These are phyloP conservation scores for Danio albolineatus DNA, from an alignment of 2,797 vertebrate species.

Conservation along the genomic window DNA sequence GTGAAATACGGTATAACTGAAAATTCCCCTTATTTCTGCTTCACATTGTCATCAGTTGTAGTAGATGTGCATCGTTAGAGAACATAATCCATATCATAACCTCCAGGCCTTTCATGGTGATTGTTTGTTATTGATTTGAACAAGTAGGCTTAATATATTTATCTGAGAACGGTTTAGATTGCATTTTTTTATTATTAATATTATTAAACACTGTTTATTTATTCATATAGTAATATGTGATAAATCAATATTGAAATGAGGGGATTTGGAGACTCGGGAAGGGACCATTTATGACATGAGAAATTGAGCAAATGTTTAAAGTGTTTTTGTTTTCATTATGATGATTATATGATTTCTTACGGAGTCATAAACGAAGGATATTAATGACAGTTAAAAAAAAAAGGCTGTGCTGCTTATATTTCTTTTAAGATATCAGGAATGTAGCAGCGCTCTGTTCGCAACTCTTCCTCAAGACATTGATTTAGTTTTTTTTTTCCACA, in stretches of 20 bases:
- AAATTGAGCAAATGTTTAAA: not conserved
- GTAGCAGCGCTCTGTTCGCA: constrained; percentile 29
- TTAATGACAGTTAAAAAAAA: not conserved
- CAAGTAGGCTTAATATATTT: constrained; percentile 2
- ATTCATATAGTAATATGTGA: constrained; percentile 74
- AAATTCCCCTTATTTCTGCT: not conserved
- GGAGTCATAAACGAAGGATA: not conserved
- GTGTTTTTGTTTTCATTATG: not conserved
- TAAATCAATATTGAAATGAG: constrained; percentile 44
- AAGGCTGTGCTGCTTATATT: not conserved
- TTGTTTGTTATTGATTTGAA: constrained; percentile 15
- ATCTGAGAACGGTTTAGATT: not conserved
- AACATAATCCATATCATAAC: not conserved
- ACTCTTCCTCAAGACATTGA: not conserved
- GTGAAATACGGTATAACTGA: not conserved
- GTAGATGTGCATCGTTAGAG: constrained; percentile 4
- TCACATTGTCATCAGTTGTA: not conserved
- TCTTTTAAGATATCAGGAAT: not conserved
- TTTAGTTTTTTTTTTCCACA: constrained; percentile 9
- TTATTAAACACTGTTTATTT: constrained; percentile 70
- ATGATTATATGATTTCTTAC: not conserved
- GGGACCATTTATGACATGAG: constrained; percentile 22
- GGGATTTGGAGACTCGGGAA: not conserved
- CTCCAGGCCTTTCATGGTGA: constrained; percentile 15
- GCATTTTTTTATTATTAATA: constrained; percentile 6